Base-by-base conservation (phyloP, 2,113 vertebrate genomes). In the Tetraodon nigroviridis region DNA sequence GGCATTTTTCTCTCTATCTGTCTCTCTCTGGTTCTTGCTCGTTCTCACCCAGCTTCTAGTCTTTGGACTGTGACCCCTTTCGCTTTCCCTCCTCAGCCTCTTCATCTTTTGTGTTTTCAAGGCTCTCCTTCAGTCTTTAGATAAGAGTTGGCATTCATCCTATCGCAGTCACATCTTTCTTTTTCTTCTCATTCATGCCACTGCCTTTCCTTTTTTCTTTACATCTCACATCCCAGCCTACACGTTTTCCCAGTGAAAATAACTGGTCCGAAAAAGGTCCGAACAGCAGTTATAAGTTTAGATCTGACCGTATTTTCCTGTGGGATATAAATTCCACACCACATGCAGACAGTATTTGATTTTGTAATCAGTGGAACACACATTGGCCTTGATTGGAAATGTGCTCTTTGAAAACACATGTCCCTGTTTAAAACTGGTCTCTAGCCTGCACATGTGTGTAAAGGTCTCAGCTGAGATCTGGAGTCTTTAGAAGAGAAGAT, bases 1-100 rank as follows among this genome's bases (percentile, higher is more conserved):
- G 90, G 90, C 90, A 90, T 76, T 90, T 90, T 87, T 91, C 86
- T 80, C 81, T 80, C 84, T 70, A 76, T 73, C 67, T 76, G 55
- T 45, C 42, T 21, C 56, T 4, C 63, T 58, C 64, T 69, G 73
- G 66, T 53, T 46, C 70, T 41, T 58, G 29, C 49, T 75, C 22
- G 49, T 67, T 67, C 74, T 66, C 71, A 64, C 81, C 71, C 82
- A 61, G 78, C 83, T 83, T 69, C 76, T 78, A 84, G 87, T 84
- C 80, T 81, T 86, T 87, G 87, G 83, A 87, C 76, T 78, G 88
- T 83, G 79, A 78, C 75, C 79, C 80, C 75, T 67, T 76, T 71
- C 54, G 16, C 77, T 78, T 75, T 76, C 32, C 32, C 69, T 71
- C 67, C 60, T 61, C 71, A 49, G 58, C 60, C 59, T 79, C 82